These are phyloP conservation scores for Oplegnathus fasciatus DNA, from an alignment of 2,113 vertebrate species.

Conservation along the genomic window DNA sequence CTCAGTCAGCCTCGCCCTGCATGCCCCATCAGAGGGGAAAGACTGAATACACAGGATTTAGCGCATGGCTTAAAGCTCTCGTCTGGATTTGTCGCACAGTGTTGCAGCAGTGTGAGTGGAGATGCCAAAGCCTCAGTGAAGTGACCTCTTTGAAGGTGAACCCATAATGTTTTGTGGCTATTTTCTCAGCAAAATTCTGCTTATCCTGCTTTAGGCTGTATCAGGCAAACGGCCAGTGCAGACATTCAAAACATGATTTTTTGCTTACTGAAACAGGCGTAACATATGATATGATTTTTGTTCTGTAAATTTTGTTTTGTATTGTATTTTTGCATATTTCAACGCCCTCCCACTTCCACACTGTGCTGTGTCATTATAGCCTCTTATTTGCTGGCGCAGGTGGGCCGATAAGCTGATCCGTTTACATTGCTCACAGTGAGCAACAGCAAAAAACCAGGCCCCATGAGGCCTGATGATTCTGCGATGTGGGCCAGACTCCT, in stretches of 20 bases:
- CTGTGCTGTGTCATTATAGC: slow-evolving; percentile 39
- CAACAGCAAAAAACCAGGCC: slow-evolving; percentile 38
- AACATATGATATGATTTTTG: neutral
- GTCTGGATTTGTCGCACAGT: slow-evolving; percentile 69
- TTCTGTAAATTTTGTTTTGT: neutral
- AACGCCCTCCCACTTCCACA: slow-evolving; percentile 8
- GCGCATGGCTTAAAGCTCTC: slow-evolving; percentile 64
- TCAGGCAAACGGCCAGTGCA: slow-evolving; percentile 19
- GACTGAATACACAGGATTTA: slow-evolving; percentile 78
- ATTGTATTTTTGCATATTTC: neutral
- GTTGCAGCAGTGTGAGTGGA: slow-evolving; percentile 52
- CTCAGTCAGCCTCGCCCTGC: slow-evolving; percentile 64
- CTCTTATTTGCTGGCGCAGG: slow-evolving; percentile 41
- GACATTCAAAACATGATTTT: slow-evolving; percentile 19
- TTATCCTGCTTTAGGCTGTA: slow-evolving; percentile 30
- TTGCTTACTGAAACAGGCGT: neutral
- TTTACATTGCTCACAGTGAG: slow-evolving; percentile 64
- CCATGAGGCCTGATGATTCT: slow-evolving; percentile 42
- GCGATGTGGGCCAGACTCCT: slow-evolving; percentile 66
- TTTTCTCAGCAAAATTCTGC: slow-evolving; percentile 47
- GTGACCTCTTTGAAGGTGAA: slow-evolving; percentile 76
- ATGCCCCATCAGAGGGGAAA: slow-evolving; percentile 72
- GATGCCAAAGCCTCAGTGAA: slow-evolving; percentile 57
- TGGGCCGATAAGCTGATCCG: slow-evolving; percentile 55
- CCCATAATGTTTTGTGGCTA: slow-evolving; percentile 47